Conservation (phyloP, 2,888 invertebrate species). For the Choristoneura rosaceana region DNA sequence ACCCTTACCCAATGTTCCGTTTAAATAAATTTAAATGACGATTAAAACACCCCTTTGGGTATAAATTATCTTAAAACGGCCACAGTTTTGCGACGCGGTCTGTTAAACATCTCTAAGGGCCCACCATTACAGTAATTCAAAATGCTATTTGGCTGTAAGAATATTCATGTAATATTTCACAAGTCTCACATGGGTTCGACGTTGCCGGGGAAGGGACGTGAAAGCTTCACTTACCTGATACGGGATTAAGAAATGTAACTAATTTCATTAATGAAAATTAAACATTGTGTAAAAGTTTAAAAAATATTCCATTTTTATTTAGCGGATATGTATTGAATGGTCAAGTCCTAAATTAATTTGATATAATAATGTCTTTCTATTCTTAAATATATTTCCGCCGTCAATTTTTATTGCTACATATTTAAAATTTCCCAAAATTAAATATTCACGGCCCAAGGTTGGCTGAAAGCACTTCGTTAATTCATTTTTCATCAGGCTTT, state of each 20-base stretch:
- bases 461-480: constrained; percentile 51
- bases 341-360: too few species aligned
- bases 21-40: constrained; percentile 39
- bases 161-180: constrained; percentile 30
- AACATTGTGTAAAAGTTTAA: not conserved
- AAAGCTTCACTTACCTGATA: not conserved
- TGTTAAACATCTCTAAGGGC: constrained; percentile 39
- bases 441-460: constrained; percentile 50
- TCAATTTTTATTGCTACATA: constrained; percentile 14
- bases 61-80: constrained; percentile 41
- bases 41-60: constrained; percentile 38
- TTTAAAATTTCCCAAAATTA: constrained; percentile 50
- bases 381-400: constrained; percentile 3
- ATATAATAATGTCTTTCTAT: not conserved
- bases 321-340: too few species aligned
- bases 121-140: constrained; percentile 35
- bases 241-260: not conserved
- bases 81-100: constrained; percentile 36
- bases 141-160: constrained; percentile 38
- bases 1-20: constrained; percentile 43
- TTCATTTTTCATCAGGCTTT: constrained; percentile 54
- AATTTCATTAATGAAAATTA: not conserved
- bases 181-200: constrained; percentile 14
- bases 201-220: not conserved
- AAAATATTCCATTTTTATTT: too few species aligned